These are phyloP conservation scores for Sebastes cheni DNA, from an alignment of 2,797 vertebrate genomes.

Conservation along the genomic window DNA sequence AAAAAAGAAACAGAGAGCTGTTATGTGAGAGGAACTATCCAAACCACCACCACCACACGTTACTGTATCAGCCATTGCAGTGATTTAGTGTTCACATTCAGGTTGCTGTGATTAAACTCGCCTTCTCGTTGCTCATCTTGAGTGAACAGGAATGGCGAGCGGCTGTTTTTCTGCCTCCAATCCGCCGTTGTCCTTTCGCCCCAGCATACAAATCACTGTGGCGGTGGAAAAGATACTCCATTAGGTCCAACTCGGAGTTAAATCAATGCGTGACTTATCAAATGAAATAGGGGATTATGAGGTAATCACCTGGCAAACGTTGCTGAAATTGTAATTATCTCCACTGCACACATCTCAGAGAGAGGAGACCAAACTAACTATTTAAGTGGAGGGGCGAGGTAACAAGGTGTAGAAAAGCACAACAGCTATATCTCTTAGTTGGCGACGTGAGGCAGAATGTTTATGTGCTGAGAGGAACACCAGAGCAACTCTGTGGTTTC, in stretches of 20 bases:
- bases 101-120: slow-evolving; percentile 70
- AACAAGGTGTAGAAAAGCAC: slow-evolving; percentile 71
- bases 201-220: slow-evolving; percentile 80
- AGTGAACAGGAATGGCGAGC: slow-evolving; percentile 46
- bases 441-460: slow-evolving; percentile 37
- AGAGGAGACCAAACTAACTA: slow-evolving; percentile 76
- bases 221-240: slow-evolving; percentile 81
- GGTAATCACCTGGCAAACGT: slow-evolving; percentile 84
- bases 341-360: slow-evolving; percentile 68
- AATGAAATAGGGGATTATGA: slow-evolving; percentile 85
- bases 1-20: slow-evolving; percentile 37
- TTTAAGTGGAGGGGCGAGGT: slow-evolving; percentile 73
- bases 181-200: slow-evolving; percentile 76
- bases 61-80: slow-evolving; percentile 57
- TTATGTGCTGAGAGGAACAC: slow-evolving; percentile 38
- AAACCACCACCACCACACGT: slow-evolving; percentile 33
- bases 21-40: slow-evolving; percentile 36
- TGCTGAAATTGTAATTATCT: slow-evolving; percentile 85
- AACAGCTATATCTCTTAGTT: slow-evolving; percentile 64
- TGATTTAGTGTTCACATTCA: slow-evolving; percentile 70
- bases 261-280: slow-evolving; percentile 86
- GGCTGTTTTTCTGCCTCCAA: slow-evolving; percentile 78
- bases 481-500: slow-evolving; percentile 19
- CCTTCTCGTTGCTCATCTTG: slow-evolving; percentile 65
- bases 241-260: slow-evolving; percentile 81